Conservation (phyloP, 2,797 vertebrate genomes). For the Sebastes itinus region DNA sequence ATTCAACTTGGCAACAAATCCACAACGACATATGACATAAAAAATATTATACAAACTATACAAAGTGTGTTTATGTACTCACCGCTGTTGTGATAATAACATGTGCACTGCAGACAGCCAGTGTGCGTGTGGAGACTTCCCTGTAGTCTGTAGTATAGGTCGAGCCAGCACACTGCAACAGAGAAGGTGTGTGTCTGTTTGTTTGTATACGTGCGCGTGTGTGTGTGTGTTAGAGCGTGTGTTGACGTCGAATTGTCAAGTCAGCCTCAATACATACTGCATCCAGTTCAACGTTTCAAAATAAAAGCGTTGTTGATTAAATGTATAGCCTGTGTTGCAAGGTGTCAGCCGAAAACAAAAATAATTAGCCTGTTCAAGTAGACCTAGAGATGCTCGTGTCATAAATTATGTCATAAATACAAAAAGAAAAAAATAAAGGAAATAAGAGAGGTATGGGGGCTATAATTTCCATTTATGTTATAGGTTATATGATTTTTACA, state of each 20-base stretch:
- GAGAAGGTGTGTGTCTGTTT: conserved; percentile 56
- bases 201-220: conserved; percentile 1
- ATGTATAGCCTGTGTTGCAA: not conserved
- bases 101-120: conserved; percentile 51
- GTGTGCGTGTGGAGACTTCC: conserved; percentile 15
- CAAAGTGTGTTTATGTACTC: conserved; percentile 27
- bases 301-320: conserved; percentile 27
- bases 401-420: not conserved
- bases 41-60: not conserved
- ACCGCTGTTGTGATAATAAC: conserved; percentile 62
- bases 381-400: not conserved
- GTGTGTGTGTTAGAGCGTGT: not conserved
- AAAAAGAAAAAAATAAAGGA: no score
- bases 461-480: not conserved
- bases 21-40: not conserved
- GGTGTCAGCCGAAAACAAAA: not conserved
- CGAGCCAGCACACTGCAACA: conserved; percentile 11
- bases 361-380: not conserved
- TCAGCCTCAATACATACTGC: not conserved
- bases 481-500: not conserved
- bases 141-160: conserved; percentile 14
- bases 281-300: conserved; percentile 39
- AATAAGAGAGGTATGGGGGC: not conserved
- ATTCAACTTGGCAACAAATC: not conserved
- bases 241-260: conserved; percentile 44